Conservation (phyloP, 2,113 vertebrate species). For the Galemys pyrenaicus region DNA sequence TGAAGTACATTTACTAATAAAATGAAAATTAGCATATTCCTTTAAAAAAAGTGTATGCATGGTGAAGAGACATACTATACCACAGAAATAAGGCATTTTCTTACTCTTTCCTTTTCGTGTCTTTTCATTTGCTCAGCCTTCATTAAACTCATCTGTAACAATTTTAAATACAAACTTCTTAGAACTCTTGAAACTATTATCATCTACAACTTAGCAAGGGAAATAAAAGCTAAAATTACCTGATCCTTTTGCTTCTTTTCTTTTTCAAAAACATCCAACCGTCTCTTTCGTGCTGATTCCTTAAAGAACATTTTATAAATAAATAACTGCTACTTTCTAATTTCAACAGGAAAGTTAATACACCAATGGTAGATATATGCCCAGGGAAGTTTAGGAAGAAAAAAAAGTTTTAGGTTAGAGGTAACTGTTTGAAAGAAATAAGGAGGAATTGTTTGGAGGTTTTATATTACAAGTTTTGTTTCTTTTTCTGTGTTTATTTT, state of each 20-base stretch:
- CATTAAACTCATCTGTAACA: constrained; percentile 89
- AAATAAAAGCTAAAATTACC: constrained; percentile 84
- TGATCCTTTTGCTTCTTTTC: constrained; percentile 94
- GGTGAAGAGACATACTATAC: not conserved
- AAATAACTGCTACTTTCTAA: constrained; percentile 36
- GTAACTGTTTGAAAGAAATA: constrained; percentile 75
- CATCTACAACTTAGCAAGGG: not conserved
- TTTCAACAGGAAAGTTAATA: constrained; percentile 57
- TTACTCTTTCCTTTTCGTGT: constrained; percentile 94
- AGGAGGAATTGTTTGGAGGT: constrained; percentile 83
- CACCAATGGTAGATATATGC: constrained; percentile 1
- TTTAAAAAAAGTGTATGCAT: not conserved
- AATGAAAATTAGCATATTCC: constrained; percentile 8
- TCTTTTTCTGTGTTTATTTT: constrained; percentile 54
- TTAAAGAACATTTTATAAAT: constrained; percentile 82
- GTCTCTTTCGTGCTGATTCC: constrained; percentile 91
- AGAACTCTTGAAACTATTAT: constrained; percentile 45
- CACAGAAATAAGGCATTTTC: constrained; percentile 13
- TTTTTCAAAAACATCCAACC: constrained; percentile 90
- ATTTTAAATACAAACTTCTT: constrained; percentile 68
- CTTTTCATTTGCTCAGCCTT: constrained; percentile 94
- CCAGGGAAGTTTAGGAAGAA: not conserved
- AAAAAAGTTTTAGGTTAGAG: constrained; percentile 37
- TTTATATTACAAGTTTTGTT: constrained; percentile 52
- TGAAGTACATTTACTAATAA: constrained; percentile 50